Base-by-base conservation (phyloP, 2,888 invertebrate genomes). In the Chymomyza caudatula region DNA sequence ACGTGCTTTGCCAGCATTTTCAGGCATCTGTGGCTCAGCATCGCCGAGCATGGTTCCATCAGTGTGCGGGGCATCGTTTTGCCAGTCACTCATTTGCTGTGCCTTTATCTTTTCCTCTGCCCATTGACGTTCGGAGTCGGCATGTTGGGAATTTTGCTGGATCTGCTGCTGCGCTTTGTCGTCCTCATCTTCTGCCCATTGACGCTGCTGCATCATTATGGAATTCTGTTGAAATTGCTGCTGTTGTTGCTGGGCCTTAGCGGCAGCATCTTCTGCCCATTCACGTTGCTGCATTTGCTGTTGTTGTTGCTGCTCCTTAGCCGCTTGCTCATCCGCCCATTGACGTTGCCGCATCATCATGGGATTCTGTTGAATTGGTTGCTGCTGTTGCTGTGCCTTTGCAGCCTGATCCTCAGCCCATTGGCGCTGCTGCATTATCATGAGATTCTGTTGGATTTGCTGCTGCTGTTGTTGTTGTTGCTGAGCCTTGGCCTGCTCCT, bases 1-100 rank as follows among this genome's bases (percentile, higher is more conserved):
- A 1, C 88, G 81, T 3, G 74, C 81, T 58, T 65, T 68, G 13
- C 70, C 79, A 11, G 63, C 76, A 17, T 74, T 68, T 8, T 81
- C 76, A 5, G 78, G 62, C 77, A 79, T 81, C 66, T 88, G 88
- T 6, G 88, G 85, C 17, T 71, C 73, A 0, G 87, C 77, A 29
- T 77, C 79, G 11, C 73, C 77, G 22, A 82, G 19, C 13, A 65
- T 63, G 0, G 53, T 11, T 0, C 29, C 65, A 37, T 19, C 55
- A 0, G 47, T 0, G 53, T 25, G 51, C 13, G 20, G 3, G 2
- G 23, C 23, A 4, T 47, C 44, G 5, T 29, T 49, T 1, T 58
- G 25, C 67, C 54, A 53, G 23, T 59, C 62, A 11, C 49, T 60
- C 15, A 63, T 47, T 13, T 54, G 55, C n/a, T 17, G 51, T 22